Evolutionary conservation across 2,113 vertebrate genomes (phyloP).

Genomic region (Panthera leo): DNA sequence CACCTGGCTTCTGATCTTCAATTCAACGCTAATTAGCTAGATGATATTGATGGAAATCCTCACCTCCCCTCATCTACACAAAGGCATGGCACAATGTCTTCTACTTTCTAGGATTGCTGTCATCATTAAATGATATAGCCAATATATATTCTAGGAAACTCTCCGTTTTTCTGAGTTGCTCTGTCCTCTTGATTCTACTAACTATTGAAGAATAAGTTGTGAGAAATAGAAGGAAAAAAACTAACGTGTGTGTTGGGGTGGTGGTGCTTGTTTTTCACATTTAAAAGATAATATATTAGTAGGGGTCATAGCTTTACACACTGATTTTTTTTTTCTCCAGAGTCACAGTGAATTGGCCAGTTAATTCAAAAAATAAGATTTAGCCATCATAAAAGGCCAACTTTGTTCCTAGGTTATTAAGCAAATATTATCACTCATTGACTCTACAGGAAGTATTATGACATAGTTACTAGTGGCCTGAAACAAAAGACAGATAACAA

Average conservation of each 20-base stretch:
- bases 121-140: not conserved
- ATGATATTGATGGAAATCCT: not conserved
- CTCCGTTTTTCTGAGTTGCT: not conserved
- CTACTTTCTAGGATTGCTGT: not conserved
- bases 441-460: conserved; percentile 22
- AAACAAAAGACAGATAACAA: conserved; percentile 7
- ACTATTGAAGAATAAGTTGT: not conserved
- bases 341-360: not conserved
- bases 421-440: not conserved
- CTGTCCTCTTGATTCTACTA: not conserved
- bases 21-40: not conserved
- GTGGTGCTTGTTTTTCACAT: not conserved
- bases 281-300: not conserved
- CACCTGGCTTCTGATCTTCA: not conserved
- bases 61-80: not conserved
- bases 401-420: not conserved
- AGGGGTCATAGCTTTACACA: not conserved
- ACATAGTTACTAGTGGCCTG: not conserved
- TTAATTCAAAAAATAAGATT: conserved; percentile 35
- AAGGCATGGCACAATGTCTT: not conserved
- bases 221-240: not conserved
- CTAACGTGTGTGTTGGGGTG: not conserved
- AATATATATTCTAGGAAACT: not conserved
- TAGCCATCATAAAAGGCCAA: not conserved
- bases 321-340: not conserved